Evolutionary conservation across 2,797 vertebrate species (phyloP).

Genomic region (Pangasius macronema): DNA sequence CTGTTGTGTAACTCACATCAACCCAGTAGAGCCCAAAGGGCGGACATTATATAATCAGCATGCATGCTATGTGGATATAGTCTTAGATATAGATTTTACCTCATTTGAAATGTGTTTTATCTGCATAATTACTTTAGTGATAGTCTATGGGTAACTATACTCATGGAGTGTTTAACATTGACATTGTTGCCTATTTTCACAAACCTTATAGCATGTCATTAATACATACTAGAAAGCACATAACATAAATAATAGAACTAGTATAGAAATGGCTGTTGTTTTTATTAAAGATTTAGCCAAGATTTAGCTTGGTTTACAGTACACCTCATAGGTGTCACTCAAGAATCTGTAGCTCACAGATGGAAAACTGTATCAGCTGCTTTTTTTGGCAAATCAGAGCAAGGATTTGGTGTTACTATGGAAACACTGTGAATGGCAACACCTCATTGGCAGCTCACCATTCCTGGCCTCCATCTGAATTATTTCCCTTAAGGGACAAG

Average conservation of each 20-base stretch:
- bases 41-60: conserved; percentile 15
- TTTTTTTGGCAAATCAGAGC: conserved; percentile 32
- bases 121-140: neutral
- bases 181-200: neutral
- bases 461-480: conserved; percentile 47
- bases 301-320: conserved; percentile 23
- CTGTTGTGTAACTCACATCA: conserved; percentile 11
- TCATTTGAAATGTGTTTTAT: neutral
- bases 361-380: conserved; percentile 26
- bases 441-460: conserved; percentile 61
- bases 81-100: neutral
- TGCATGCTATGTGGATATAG: conserved; percentile 13
- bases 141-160: neutral
- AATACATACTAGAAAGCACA: neutral
- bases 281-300: neutral
- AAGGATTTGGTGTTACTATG: conserved; percentile 61
- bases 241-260: neutral
- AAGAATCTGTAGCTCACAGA: conserved; percentile 29
- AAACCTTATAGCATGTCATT: neutral
- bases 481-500: conserved; percentile 60
- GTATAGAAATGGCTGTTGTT: neutral
- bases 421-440: conserved; percentile 59
- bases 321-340: conserved; percentile 9
- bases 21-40: conserved; percentile 3
- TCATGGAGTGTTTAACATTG: neutral